These are phyloP conservation scores for Cisticola juncidis DNA, from an alignment of 2,113 vertebrate species.

Conservation along the genomic window DNA sequence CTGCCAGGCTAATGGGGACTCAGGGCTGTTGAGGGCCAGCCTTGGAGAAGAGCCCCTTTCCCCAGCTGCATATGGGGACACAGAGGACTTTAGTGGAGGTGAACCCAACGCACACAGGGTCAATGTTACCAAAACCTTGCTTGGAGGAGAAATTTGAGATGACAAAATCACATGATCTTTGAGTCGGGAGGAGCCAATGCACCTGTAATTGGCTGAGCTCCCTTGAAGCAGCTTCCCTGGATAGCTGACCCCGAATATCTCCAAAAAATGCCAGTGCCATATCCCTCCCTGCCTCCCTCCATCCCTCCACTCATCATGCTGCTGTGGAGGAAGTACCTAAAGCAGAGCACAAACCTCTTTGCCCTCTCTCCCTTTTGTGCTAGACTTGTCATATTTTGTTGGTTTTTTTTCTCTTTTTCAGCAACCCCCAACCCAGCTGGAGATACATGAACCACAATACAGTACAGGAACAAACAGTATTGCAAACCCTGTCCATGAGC, in stretches of 20 bases:
- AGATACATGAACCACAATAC: slow-evolving; percentile 41
- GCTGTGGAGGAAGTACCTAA: not conserved
- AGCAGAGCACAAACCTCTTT: not conserved
- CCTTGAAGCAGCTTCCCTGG: not conserved
- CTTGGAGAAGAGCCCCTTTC: not conserved
- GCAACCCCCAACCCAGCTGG: slow-evolving; percentile 64
- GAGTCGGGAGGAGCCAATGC: rapidly evolving
- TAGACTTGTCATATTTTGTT: not conserved
- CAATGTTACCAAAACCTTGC: not conserved
- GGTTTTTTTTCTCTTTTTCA: not conserved
- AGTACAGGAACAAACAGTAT: slow-evolving; percentile 33
- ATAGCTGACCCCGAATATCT: not conserved
- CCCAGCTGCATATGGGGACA: not conserved
- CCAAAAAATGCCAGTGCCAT: not conserved
- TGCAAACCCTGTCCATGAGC: rapidly evolving
- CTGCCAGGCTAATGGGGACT: not conserved
- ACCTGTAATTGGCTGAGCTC: not conserved
- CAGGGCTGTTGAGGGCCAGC: not conserved
- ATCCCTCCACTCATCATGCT: rapidly evolving
- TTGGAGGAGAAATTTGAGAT: not conserved
- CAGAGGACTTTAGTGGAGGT: not conserved
- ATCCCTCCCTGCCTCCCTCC: not conserved
- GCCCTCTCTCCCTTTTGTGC: not conserved
- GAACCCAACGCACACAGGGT: not conserved
- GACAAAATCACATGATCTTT: not conserved